Evolutionary conservation across 2,888 invertebrate species (phyloP), one percentile per base, ranked within the genome.

Genomic region (Dryobotodes eremita): DNA sequence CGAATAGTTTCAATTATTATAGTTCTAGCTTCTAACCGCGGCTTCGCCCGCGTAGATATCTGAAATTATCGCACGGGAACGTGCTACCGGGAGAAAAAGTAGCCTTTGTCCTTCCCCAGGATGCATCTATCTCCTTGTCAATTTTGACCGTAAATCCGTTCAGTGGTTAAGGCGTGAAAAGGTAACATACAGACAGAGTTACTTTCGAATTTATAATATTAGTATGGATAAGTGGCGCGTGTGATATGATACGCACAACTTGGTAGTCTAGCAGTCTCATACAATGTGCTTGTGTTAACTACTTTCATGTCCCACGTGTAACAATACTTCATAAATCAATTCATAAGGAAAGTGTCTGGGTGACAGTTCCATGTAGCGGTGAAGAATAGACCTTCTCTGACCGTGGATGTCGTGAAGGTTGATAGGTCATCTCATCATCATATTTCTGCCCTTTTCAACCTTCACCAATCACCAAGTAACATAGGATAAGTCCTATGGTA

Each of bases 241-340:
- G 90, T 85, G 90, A 90, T 86, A 84, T 36, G 31, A 36, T 83
- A 84, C 77, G 78, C 83, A 82, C 68, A 71, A 69, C 57, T 20
- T 50, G 61, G 36, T 53, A 59, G 15, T 69, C 80, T 70, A n/a
- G 36, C 65, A 69, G 70, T 80, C 85, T 64, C 81, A 73, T 59
- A 83, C 79, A 84, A 85, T 84, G 85, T 86, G 70, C 20, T 85
- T 75, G 78, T 80, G 78, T 50, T 26, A 66, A 70, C 75, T 70
- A 82, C 87, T 84, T 84, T 85, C 84, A 73, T 82, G 82, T 90
- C 88, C 48, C 89, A 88, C 88, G 85, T 85, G n/a, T 15, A 53
- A 88, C 80, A 83, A 88, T 86, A 81, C 79, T 62, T 71, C 75
- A 82, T 89, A 86, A 84, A 89, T 86, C 86, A 84, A 86, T 82